Evolutionary conservation across 1,140 invertebrate species (phyloP).

Genomic region (Drusus annulatus): DNA sequence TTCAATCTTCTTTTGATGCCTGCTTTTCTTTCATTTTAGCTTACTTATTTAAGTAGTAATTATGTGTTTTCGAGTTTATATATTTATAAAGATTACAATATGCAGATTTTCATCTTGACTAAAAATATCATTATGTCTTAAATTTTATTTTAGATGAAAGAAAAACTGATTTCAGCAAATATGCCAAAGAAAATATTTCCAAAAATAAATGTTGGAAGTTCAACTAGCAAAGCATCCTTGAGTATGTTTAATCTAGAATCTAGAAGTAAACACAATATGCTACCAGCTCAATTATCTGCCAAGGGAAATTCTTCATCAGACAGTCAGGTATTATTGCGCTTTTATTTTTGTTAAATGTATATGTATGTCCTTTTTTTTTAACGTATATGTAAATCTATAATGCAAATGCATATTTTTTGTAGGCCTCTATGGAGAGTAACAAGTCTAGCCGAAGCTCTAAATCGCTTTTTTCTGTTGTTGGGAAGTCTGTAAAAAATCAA

Average conservation of each 20-base stretch:
- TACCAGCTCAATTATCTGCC: conserved; percentile 20
- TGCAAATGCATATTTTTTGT: neutral
- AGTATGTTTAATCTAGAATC: conserved; percentile 17
- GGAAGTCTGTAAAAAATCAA: conserved; percentile 26
- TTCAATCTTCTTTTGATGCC: too few species aligned
- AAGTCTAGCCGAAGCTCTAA: conserved; percentile 40
- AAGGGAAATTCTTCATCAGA: conserved; percentile 48
- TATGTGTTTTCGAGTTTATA: too few species aligned
- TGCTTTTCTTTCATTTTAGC: too few species aligned
- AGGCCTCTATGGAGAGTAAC: conserved; percentile 16
- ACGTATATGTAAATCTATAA: too few species aligned
- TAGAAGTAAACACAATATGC: conserved; percentile 7
- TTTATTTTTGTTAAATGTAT: too few species aligned
- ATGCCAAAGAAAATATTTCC: conserved; percentile 42
- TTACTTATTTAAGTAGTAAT: too few species aligned
- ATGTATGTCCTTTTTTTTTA: too few species aligned
- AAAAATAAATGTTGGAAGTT: conserved; percentile 30
- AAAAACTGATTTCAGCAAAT: conserved; percentile 44
- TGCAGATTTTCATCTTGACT: too few species aligned
- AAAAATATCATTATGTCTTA: too few species aligned
- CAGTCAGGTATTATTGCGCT: conserved; percentile 34
- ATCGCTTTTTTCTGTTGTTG: conserved; percentile 36
- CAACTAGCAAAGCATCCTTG: conserved; percentile 16
- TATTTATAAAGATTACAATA: too few species aligned
- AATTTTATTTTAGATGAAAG: conserved; percentile 47